phyloP scores from a whole-genome alignment of 2,797 vertebrate genomes.

The Anguilla anguilla region DNA sequence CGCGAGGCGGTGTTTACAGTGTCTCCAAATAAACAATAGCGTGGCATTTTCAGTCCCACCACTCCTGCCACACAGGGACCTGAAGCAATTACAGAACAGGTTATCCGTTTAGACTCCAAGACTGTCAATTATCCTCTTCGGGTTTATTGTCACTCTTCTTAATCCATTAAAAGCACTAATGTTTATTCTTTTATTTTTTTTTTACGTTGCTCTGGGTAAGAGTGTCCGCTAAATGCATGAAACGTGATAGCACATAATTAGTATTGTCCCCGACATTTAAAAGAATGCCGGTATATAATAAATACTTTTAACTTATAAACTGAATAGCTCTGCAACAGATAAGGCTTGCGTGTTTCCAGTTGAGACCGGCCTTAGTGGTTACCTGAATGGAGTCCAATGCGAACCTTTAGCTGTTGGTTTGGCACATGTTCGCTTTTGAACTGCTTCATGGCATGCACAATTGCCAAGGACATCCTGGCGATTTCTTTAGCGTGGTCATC shows the following conservation, averaged over 20 bases:
- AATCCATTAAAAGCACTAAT: background rate
- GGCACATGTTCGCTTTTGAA: conserved; percentile 76
- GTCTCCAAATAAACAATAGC: conserved; percentile 83
- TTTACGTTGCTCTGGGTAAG: background rate
- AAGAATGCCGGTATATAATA: background rate
- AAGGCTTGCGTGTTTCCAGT: too few relatives aligned
- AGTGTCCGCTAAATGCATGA: background rate
- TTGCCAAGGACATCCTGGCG: conserved; percentile 76
- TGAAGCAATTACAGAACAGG: conserved; percentile 40
- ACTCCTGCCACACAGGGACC: conserved; percentile 79
- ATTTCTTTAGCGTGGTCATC: conserved; percentile 74
- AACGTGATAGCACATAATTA: background rate
- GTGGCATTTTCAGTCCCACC: conserved; percentile 82
- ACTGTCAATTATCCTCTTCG: background rate
- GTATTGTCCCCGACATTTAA: background rate
- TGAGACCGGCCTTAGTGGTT: conserved; percentile 9
- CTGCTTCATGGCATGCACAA: conserved; percentile 72
- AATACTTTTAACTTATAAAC: background rate
- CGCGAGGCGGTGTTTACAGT: conserved; percentile 81
- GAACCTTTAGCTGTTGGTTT: conserved; percentile 71
- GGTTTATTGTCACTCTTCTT: background rate
- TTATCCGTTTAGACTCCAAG: background rate
- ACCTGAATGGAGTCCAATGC: conserved; percentile 82
- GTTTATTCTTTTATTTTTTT: background rate
- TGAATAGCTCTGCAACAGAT: too few relatives aligned